Percentiles rank a stretch among this genome's conserved stretches.
phyloP scores from a whole-genome alignment of 2,888 invertebrate species.

The Drosophila subsilvestris region DNA sequence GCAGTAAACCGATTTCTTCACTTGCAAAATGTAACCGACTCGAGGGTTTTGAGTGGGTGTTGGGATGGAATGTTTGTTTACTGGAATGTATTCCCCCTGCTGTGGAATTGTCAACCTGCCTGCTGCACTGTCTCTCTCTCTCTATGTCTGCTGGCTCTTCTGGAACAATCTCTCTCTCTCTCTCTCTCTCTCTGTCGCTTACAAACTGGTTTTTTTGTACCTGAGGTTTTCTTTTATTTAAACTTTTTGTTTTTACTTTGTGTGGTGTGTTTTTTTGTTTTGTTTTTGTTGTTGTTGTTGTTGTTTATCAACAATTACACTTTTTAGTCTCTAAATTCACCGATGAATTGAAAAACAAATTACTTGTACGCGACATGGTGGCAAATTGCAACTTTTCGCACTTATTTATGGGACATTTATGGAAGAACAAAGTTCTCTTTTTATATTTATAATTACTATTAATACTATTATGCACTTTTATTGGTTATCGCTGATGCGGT shows the following conservation, averaged over 20 bases:
- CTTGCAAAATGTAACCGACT: slow-evolving; percentile 40
- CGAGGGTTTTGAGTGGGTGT: slow-evolving; percentile 5
- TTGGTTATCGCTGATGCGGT: slow-evolving; percentile 24
- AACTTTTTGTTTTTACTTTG: slow-evolving; percentile 5
- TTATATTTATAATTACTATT: slow-evolving; percentile 2
- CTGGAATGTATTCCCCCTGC: background rate
- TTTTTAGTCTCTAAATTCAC: slow-evolving; percentile 81
- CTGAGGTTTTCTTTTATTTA: slow-evolving; percentile 1
- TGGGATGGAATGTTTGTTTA: background rate
- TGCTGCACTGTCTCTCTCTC: slow-evolving; percentile 25
- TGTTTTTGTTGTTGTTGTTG: background rate
- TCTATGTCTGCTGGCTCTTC: slow-evolving; percentile 34
- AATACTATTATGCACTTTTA: slow-evolving; percentile 10
- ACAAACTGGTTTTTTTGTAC: slow-evolving; percentile 17
- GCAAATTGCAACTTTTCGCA: slow-evolving; percentile 34
- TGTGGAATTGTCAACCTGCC: slow-evolving; percentile 38
- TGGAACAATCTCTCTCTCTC: slow-evolving; percentile 23
- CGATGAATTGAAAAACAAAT: slow-evolving; percentile 61
- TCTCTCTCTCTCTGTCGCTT: slow-evolving; percentile 17
- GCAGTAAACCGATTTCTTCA: slow-evolving; percentile 73
- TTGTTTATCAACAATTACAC: slow-evolving; percentile 59
- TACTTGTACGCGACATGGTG: slow-evolving; percentile 81
- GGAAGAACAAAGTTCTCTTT: background rate
- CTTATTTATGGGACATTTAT: slow-evolving; percentile 18
- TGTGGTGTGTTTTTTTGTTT: background rate